Evolutionary conservation across 2,888 invertebrate genomes (phyloP).

Genomic region (Rhamnusium bicolor): DNA sequence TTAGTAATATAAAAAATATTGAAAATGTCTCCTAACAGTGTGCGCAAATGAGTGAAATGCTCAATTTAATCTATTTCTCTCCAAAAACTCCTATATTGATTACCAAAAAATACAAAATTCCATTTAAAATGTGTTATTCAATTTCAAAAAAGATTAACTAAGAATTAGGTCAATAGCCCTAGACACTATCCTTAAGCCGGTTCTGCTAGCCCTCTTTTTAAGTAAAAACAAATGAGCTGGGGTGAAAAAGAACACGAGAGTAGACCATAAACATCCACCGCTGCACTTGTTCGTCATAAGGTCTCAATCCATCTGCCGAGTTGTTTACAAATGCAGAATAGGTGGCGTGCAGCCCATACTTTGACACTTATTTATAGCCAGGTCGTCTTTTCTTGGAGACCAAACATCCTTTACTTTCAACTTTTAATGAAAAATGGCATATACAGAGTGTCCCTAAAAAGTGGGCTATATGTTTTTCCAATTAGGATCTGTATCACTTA

Average conservation of each 20-base stretch:
- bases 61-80: no score
- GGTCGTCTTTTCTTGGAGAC: constrained; percentile 58
- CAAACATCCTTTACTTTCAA: constrained; percentile 65
- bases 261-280: constrained; percentile 41
- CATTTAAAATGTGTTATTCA: no score
- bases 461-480: not conserved
- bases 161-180: no score
- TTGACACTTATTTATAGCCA: constrained; percentile 63
- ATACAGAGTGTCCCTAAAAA: constrained; percentile 11
- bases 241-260: constrained; percentile 37
- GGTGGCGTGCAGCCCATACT: constrained; percentile 57
- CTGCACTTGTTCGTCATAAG: constrained; percentile 58
- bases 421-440: constrained; percentile 52
- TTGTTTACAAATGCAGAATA: constrained; percentile 60
- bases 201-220: not conserved
- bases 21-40: no score
- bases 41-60: no score
- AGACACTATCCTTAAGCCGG: not conserved
- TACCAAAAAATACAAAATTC: no score
- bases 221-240: constrained; percentile 44
- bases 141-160: no score
- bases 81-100: no score
- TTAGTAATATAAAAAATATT: no score
- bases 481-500: no score
- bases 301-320: constrained; percentile 60